phyloP scores from a whole-genome alignment of 2,797 vertebrate species.

The Pangasius mekongensis region DNA sequence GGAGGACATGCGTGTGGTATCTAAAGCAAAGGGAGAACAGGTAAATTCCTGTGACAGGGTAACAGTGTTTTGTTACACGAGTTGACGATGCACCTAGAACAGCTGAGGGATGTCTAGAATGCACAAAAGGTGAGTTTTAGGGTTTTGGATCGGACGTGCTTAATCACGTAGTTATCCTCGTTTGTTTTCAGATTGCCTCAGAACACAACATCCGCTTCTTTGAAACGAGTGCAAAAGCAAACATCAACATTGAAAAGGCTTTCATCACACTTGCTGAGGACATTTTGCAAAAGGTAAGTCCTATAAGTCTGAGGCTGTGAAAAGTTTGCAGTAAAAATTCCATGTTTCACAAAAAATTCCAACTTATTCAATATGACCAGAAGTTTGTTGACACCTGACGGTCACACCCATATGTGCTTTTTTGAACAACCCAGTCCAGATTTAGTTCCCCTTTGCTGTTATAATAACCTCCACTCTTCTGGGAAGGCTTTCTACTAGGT shows the following conservation, averaged over 20 bases:
- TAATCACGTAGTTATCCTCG: not conserved
- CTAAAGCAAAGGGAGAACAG: slow-evolving; percentile 86
- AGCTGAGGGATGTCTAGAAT: not conserved
- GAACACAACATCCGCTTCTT: slow-evolving; percentile 88
- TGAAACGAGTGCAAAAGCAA: slow-evolving; percentile 88
- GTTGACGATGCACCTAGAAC: too few species aligned
- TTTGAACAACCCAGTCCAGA: not conserved
- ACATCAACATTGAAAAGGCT: slow-evolving; percentile 89
- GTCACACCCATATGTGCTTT: not conserved
- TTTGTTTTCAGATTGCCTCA: slow-evolving; percentile 76
- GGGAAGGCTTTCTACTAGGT: not conserved
- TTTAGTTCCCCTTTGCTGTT: not conserved
- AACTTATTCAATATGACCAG: not conserved
- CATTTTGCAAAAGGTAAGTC: slow-evolving; percentile 85
- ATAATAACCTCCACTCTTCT: not conserved
- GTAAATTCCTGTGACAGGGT: slow-evolving; percentile 57
- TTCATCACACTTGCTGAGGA: slow-evolving; percentile 89
- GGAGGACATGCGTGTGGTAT: slow-evolving; percentile 86
- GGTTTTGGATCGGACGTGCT: not conserved
- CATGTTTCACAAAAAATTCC: not conserved
- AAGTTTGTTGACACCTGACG: not conserved
- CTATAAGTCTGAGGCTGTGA: not conserved
- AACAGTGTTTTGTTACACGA: not conserved
- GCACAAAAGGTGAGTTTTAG: not conserved
- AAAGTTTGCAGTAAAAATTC: not conserved